Percentiles rank a stretch among this genome's conserved stretches.
Evolutionary conservation across 2,888 invertebrate species (phyloP).

Genomic region (Dynastes grantii): DNA sequence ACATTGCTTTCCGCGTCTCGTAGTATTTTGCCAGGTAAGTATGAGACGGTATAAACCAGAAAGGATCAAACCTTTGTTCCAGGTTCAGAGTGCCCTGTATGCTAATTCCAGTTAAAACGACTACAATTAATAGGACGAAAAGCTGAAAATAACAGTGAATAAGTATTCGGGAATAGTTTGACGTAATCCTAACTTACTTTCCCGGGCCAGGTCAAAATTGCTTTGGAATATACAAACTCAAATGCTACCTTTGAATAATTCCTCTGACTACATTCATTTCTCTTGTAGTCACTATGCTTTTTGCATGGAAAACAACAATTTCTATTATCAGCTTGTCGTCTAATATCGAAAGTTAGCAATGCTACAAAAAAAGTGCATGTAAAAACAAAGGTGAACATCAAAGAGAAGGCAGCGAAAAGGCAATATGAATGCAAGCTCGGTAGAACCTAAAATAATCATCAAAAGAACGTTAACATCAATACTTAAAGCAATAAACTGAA

Average conservation of each 20-base stretch:
- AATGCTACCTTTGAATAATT: constrained; percentile 74
- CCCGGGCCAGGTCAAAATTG: constrained; percentile 78
- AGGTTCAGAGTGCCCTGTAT: constrained; percentile 77
- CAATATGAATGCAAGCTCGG: constrained; percentile 89
- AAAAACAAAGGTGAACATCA: constrained; percentile 82
- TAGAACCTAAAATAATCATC: constrained; percentile 73
- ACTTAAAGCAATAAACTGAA: not conserved
- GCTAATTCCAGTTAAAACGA: constrained; percentile 76
- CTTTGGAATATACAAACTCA: constrained; percentile 75
- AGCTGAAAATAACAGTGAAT: constrained; percentile 65
- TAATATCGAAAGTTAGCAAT: constrained; percentile 82
- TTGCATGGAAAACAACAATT: constrained; percentile 82
- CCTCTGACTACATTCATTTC: constrained; percentile 73
- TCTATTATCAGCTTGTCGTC: constrained; percentile 75
- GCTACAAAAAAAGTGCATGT: constrained; percentile 89
- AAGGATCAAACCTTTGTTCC: constrained; percentile 85
- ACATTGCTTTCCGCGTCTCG: constrained; percentile 74
- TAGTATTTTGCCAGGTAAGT: constrained; percentile 79
- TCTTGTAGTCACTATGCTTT: constrained; percentile 74
- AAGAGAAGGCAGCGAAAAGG: constrained; percentile 84
- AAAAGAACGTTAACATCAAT: not conserved
- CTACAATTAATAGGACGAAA: constrained; percentile 75
- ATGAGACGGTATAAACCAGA: constrained; percentile 84
- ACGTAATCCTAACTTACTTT: constrained; percentile 70
- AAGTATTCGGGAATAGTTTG: too few species aligned